Conservation (phyloP, 2,888 invertebrate genomes). For the Zootermopsis nevadensis region DNA sequence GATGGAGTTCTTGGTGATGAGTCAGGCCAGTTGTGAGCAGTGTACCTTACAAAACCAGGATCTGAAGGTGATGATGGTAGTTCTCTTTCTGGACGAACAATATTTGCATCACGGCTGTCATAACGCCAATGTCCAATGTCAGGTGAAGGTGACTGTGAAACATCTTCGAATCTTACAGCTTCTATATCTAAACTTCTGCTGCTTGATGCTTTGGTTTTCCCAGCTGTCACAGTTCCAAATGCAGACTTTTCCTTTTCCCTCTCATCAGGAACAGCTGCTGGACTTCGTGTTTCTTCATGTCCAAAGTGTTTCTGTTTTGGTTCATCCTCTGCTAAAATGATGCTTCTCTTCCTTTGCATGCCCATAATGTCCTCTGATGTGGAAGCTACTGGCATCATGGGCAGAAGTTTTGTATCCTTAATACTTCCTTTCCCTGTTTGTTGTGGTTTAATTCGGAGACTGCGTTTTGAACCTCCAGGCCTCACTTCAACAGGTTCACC, state of each 20-base stretch:
- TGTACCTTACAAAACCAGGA: slow-evolving; percentile 79
- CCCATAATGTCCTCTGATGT: neutral
- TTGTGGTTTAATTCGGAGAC: neutral
- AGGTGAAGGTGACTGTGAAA: slow-evolving; percentile 26
- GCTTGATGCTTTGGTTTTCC: slow-evolving; percentile 13
- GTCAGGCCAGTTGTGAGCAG: slow-evolving; percentile 75
- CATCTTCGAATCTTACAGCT: slow-evolving; percentile 59
- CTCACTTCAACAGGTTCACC: slow-evolving; percentile 30
- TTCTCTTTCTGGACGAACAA: slow-evolving; percentile 20
- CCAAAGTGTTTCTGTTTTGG: neutral
- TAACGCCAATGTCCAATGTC: slow-evolving; percentile 48
- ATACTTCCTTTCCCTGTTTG: neutral
- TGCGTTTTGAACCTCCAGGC: neutral
- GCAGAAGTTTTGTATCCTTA: slow-evolving; percentile 38
- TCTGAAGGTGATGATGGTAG: slow-evolving; percentile 74
- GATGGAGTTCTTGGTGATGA: slow-evolving; percentile 68
- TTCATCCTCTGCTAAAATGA: neutral
- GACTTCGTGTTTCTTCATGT: neutral
- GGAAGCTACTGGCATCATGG: slow-evolving; percentile 43
- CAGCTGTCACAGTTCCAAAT: slow-evolving; percentile 8
- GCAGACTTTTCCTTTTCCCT: slow-evolving; percentile 18
- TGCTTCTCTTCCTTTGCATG: neutral
- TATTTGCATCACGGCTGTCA: slow-evolving; percentile 52
- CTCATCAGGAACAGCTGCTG: neutral
- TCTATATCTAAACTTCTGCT: neutral